Conservation (phyloP, 2,797 vertebrate genomes). For the Anniella stebbinsi region DNA sequence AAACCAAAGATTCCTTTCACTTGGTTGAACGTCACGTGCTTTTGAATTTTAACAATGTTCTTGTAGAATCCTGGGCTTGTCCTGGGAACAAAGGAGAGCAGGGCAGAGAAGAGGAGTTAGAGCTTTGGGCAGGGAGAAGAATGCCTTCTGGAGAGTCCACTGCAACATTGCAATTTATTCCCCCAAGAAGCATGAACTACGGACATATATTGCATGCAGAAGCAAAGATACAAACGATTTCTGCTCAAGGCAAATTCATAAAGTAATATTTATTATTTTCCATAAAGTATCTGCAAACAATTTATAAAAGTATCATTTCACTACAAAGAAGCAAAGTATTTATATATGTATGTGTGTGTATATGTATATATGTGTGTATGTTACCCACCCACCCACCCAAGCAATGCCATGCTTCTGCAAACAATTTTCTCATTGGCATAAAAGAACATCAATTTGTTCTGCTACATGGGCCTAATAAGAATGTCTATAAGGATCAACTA, state of each 20-base stretch:
- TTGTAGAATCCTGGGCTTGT: slow-evolving; percentile 90
- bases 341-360: too few relatives aligned
- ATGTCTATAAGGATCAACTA: neutral
- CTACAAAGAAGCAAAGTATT: too few relatives aligned
- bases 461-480: neutral
- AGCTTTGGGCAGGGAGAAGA: neutral
- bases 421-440: neutral
- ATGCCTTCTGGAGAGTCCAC: neutral
- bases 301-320: neutral
- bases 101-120: slow-evolving; percentile 9
- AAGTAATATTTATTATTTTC: neutral
- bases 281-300: neutral
- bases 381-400: neutral
- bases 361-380: too few relatives aligned
- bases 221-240: neutral
- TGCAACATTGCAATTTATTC: neutral
- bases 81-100: slow-evolving; percentile 74
- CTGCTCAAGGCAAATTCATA: neutral
- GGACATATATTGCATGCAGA: neutral
- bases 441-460: neutral
- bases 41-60: slow-evolving; percentile 95
- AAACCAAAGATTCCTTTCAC: slow-evolving; percentile 99
- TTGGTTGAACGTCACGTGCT: slow-evolving; percentile 98
- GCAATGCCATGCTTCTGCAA: neutral
- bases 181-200: neutral